Base-by-base conservation (phyloP, 2,888 invertebrate species). In the Parnassius glacialis region DNA sequence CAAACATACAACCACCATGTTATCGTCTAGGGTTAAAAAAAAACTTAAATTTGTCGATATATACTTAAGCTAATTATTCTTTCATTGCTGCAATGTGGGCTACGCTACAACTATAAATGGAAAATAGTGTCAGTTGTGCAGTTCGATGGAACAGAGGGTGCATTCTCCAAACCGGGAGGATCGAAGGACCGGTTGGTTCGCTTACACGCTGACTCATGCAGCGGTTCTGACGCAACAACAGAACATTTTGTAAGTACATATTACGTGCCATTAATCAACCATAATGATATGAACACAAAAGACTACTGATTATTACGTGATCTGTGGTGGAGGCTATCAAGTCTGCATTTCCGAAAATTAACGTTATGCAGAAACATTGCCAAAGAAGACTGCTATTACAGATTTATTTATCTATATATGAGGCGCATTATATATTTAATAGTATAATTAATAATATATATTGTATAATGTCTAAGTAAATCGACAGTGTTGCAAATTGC, bases 181-280 rank as follows among this genome's bases (percentile, higher is more conserved):
- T 64, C 48, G 59, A 52, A 63, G 51, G 73, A 76, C 74, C 71
- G 75, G 74, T 75, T 70, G 64, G 59, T 66, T 59, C 70, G 73
- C 72, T 68, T 69, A 63, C 65, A 56, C 65, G 67, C 53, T 68
- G 67, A 69, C 52, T 64, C 71, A 55, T 61, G 66, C 61, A 64
- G 69, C 69, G 62, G 59, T 58, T 62, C 48, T 76, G 74, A 81
- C 74, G 78, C 67, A 79, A 80, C 67, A 11, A 48, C 7, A 64
- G 52, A 65, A 71, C 16, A 10, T 74, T 58, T 57, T 52, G 52
- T 55, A 65, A 61, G 54, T 45, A 42, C 47, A 53, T 45, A 61
- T 52, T 45, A 42, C 47, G 53, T 45, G 52, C 57, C 3, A 52
- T 52, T 54, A 60, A 58, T 61, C 59, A 45, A 59, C 44, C 54